Conservation (phyloP, 2,797 vertebrate genomes). For the Menidia menidia region DNA sequence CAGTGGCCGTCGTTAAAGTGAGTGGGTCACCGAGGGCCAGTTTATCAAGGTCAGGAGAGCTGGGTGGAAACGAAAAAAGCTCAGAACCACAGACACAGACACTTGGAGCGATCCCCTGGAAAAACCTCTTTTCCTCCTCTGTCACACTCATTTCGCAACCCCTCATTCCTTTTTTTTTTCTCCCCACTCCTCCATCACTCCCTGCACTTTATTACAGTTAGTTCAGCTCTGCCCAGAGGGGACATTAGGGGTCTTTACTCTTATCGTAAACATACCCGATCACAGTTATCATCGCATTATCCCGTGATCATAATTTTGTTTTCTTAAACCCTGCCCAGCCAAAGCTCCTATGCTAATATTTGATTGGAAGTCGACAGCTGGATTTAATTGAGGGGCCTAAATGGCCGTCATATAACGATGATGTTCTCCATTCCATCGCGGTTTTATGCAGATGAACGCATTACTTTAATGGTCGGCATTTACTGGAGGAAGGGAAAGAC, state of each 20-base stretch:
- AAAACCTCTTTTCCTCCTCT: constrained; percentile 63
- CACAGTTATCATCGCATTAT: constrained; percentile 22
- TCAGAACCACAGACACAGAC: constrained; percentile 32
- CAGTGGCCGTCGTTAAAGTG: constrained; percentile 72
- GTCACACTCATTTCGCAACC: constrained; percentile 64
- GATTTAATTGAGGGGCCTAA: constrained; percentile 94
- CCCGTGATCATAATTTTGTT: constrained; percentile 60
- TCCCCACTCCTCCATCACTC: constrained; percentile 46
- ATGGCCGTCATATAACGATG: constrained; percentile 96
- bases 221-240: constrained; percentile 49
- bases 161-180: constrained; percentile 67
- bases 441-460: constrained; percentile 99
- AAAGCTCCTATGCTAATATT: constrained; percentile 87
- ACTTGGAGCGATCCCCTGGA: constrained; percentile 63
- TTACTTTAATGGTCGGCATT: constrained; percentile 95
- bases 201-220: constrained; percentile 63
- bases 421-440: constrained; percentile 93
- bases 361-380: constrained; percentile 93
- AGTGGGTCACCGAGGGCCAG: constrained; percentile 73
- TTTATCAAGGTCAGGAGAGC: constrained; percentile 76
- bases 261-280: constrained; percentile 44
- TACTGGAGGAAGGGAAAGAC: constrained; percentile 71
- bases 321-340: constrained; percentile 27
- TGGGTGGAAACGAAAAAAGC: constrained; percentile 62
- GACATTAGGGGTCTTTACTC: constrained; percentile 49